These are phyloP conservation scores for Isichthys henryi DNA, from an alignment of 2,113 vertebrate species.

Conservation along the genomic window DNA sequence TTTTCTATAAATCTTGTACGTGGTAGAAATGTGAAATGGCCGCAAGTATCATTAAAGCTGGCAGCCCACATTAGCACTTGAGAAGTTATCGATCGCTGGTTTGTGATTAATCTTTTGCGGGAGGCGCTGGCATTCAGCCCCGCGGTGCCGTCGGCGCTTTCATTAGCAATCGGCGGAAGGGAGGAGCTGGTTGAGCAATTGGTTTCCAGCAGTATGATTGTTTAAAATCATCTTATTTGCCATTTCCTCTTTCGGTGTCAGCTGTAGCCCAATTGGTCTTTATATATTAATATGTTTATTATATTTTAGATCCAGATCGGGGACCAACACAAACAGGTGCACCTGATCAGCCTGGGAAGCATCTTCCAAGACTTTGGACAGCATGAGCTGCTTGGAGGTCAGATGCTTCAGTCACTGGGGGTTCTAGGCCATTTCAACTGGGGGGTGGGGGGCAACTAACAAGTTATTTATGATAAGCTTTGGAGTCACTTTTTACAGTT, in stretches of 20 bases:
- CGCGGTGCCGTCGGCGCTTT: neutral
- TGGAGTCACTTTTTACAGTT: too few relatives aligned
- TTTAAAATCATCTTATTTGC: neutral
- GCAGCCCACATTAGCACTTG: conserved; percentile 70
- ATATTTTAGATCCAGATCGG: neutral
- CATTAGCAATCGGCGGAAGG: neutral
- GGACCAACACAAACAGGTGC: neutral
- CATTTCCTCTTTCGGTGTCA: neutral
- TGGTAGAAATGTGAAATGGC: conserved; percentile 64
- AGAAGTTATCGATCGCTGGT: conserved; percentile 70
- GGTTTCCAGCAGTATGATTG: neutral
- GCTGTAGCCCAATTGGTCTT: neutral
- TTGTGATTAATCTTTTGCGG: conserved; percentile 69
- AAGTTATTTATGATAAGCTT: too few relatives aligned
- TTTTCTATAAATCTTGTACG: conserved; percentile 67
- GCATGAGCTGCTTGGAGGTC: neutral
- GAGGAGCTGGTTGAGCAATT: neutral
- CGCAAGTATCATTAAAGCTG: conserved; percentile 59
- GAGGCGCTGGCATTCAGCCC: conserved; percentile 41
- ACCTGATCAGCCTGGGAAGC: neutral
- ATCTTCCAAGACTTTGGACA: neutral
- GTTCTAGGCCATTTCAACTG: neutral
- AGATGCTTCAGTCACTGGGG: neutral
- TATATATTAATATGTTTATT: neutral
- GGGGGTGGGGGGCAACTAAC: too few relatives aligned